phyloP scores from a whole-genome alignment of 2,888 invertebrate genomes.

The Laothoe populi region DNA sequence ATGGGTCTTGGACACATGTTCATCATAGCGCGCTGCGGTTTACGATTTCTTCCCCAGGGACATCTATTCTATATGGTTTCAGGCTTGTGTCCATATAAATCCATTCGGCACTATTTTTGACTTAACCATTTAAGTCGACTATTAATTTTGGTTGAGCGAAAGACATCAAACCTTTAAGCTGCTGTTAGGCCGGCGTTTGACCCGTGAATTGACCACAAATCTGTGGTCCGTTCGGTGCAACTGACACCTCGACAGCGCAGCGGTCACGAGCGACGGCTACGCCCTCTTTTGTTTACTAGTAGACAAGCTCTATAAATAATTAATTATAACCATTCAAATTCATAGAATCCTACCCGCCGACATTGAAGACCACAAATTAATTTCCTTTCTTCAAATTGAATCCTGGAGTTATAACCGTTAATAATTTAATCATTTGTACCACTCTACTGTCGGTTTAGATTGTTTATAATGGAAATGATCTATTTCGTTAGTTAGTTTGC shows the following conservation, averaged over 20 bases:
- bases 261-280: slow-evolving; percentile 58
- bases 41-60: no score
- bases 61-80: no score
- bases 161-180: slow-evolving; percentile 57
- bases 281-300: slow-evolving; percentile 75
- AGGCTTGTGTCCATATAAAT: neutral
- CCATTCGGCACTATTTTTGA: neutral
- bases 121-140: slow-evolving; percentile 46
- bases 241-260: slow-evolving; percentile 65
- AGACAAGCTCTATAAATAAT: slow-evolving; percentile 67
- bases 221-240: slow-evolving; percentile 66
- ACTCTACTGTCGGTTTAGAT: slow-evolving; percentile 14
- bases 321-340: slow-evolving; percentile 44
- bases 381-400: slow-evolving; percentile 27
- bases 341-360: slow-evolving; percentile 36
- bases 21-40: no score
- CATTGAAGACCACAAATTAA: slow-evolving; percentile 25
- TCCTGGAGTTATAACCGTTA: slow-evolving; percentile 24
- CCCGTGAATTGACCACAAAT: slow-evolving; percentile 75
- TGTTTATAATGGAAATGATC: slow-evolving; percentile 21
- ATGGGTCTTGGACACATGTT: no score
- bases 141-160: slow-evolving; percentile 60
- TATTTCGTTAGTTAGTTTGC: no score
- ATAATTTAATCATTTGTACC: slow-evolving; percentile 24
- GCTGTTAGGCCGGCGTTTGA: slow-evolving; percentile 53